Base-by-base conservation (phyloP, 2,888 invertebrate genomes). In the Sinhomidia bicolor region DNA sequence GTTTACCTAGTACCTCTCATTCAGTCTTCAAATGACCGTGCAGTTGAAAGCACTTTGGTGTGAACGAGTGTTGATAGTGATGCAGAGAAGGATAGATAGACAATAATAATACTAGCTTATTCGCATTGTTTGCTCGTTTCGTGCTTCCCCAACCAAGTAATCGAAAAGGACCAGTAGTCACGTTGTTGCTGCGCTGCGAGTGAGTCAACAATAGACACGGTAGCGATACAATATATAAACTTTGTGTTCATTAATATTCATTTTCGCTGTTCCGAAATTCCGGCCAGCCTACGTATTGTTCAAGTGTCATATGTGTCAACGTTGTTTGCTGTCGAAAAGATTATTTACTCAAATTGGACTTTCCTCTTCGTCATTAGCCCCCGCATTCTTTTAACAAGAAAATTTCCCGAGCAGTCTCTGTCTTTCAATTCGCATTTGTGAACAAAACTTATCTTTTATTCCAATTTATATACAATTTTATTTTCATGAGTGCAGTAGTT, bases 11-110 rank as follows among this genome's bases (percentile, higher is more conserved):
- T 85, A 51, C 68, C 79, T 85, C 36, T 62, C 84, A 44, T 65
- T 85, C 85, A 85, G 85, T 85, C 68, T 51, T 54, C 54, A 85
- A 51, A 79, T 54, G 85, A 79, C 85, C 85, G 57, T 79, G 23
- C 65, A 60, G n/a, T 23, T 14, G 85, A 1, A 41, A 65, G 68
- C 79, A 79, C 44, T 62, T 23, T 79, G 20, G 32, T 60, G 60
- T 41, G 60, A n/a, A n/a, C n/a, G n/a, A 79, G 7, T 57, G 57
- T 74, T 60, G 14, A 10, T n/a, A n/a, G n/a, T 65, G 65, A 26
- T 65, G 65, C 32, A 32, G 9, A 23, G n/a, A 36, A 32, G 6
- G 23, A n/a, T n/a, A n/a, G n/a, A n/a, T n/a, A 17, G 14, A 36
- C n/a, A n/a, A n/a, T 20, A 36, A 36, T 12, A 20, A 10, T 41